Base-by-base conservation (phyloP, 2,797 vertebrate species). In the Karalla daura region DNA sequence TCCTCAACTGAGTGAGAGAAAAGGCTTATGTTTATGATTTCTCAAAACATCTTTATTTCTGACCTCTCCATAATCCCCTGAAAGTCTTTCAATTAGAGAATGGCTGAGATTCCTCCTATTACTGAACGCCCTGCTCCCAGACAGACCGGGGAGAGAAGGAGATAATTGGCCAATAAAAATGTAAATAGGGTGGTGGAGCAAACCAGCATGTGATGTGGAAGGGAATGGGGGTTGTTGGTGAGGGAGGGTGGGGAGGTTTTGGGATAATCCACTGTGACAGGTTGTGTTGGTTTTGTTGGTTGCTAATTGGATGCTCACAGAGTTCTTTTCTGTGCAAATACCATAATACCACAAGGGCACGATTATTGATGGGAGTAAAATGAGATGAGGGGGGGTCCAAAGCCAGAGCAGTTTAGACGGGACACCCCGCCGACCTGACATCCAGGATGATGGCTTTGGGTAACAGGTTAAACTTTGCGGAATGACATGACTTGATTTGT, bases 101-200 rank as follows among this genome's bases (percentile, higher is more conserved):
- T 67, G 64, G 77, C 65, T 83, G 84, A 74, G 83, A 91, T 80
- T 85, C 81, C 71, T 70, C 70, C 78, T 83, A 84, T 88, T 90
- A 88, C 80, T 71, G 70, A 83, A 85, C 69, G 13, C 66, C 72
- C 75, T 68, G 85, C 74, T 75, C 69, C 75, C 75, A 85, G 86
- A 86, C 83, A 85, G 74, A 71, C 73, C 54, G 72, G 62, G 66
- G 70, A 83, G 82, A 89, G 86, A 84, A 74, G 60, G 72, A 91
- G 90, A 92, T 93, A 93, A 92, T 92, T 93, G 88, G 86, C 89
- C 89, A 92, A 93, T 92, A 93, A 92, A 92, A 91, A 93, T 93
- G 90, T 89, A 93, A 93, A 94, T 92, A 77, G 75, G 83, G 24
- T 84, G 77, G 80, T 75, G 71, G 81, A 87, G 88, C 69, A 78